Base-by-base conservation (phyloP, 2,113 vertebrate genomes). In the Picathartes gymnocephalus region DNA sequence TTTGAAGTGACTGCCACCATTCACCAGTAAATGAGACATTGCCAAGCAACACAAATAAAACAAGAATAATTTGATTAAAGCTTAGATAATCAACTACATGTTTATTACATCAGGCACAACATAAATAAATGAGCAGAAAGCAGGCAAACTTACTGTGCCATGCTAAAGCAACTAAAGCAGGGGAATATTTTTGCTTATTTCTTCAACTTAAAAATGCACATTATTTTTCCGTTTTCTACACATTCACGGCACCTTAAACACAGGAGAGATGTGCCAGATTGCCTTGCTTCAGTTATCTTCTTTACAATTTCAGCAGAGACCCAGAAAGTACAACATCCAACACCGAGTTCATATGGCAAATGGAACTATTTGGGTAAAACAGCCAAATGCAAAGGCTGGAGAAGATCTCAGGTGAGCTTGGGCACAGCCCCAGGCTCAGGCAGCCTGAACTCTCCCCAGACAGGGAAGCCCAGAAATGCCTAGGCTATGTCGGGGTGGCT, bases 31-130 rank as follows among this genome's bases (percentile, higher is more conserved):
- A 44, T 22, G 44, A 85, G 23, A 86, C 40, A 90, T 21, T 71
- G 78, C 78, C 84, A 92, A 81, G 81, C 61, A 91, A 93, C 70
- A 22, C 18, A 61, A 94, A 89, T 90, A 79, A 85, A 91, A 33
- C 78, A 79, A 56, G 35, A 89, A 91, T 89, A 91, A 95, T 89
- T 84, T 74, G 39, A 81, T 89, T 84, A 91, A 87, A 80, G 81
- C 61, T 73, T 64, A 94, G 86, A 70, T 94, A 90, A 96, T 81
- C 69, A 92, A 79, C 69, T 62, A 70, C 35, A 70, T 40, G 31
- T 68, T 96, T 68, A 85, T 94, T 94, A 94, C 37, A 76, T 76
- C 92, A 89, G 73, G n/a, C 56, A 65, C 56, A 68, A 50, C 28
- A 86, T 39, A 94, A 93, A 81, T 79, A 89, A 94, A 73, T 6